Percentiles rank a stretch among this genome's conserved stretches.
phyloP scores from a whole-genome alignment of 1,140 invertebrate species.

The Sinella curviseta region DNA sequence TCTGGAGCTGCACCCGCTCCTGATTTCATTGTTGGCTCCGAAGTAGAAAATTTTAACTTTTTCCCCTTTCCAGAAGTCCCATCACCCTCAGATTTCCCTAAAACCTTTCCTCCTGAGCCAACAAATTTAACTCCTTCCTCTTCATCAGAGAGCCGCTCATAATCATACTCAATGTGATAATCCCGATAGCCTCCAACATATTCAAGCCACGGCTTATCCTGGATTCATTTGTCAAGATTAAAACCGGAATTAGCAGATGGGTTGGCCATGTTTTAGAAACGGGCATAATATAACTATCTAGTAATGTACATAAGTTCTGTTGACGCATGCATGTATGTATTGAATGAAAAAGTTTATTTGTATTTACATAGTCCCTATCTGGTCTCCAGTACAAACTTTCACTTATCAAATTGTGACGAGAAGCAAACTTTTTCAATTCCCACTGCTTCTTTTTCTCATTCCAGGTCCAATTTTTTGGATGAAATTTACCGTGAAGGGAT shows the following conservation, averaged over 20 bases:
- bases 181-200: conserved; percentile 24
- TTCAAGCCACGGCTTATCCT: conserved; percentile 31
- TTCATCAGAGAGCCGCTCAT: not conserved
- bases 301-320: too few species aligned
- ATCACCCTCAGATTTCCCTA: not conserved
- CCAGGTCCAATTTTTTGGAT: conserved; percentile 8
- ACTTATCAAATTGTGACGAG: not conserved
- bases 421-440: not conserved
- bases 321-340: too few species aligned
- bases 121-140: not conserved
- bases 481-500: conserved; percentile 24
- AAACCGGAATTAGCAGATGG: too few species aligned
- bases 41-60: not conserved
- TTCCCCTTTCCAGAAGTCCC: not conserved
- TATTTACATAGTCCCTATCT: conserved; percentile 21
- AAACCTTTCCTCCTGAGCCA: not conserved
- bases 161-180: not conserved
- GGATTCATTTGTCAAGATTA: not conserved
- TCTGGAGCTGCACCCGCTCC: too few species aligned
- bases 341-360: not conserved
- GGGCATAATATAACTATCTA: too few species aligned
- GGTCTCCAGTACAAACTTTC: conserved; percentile 27
- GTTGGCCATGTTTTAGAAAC: too few species aligned
- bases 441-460: not conserved
- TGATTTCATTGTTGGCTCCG: not conserved